A percentile compares a stretch with the other conserved stretches of the same genome.
phyloP scores from a whole-genome alignment of 2,888 invertebrate genomes.

The Apamea crenata region DNA sequence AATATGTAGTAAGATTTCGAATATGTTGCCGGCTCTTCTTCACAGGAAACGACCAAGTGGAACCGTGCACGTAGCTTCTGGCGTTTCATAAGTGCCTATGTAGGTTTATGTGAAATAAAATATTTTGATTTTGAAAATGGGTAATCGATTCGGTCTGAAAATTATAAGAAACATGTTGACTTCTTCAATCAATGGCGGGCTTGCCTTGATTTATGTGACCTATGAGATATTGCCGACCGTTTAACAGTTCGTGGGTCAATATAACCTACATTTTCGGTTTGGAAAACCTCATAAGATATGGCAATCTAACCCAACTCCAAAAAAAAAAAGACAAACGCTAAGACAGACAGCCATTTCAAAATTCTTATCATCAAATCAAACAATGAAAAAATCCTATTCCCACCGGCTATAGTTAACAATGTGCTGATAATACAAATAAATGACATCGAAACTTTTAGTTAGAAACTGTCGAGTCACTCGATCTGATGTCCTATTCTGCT shows the following conservation, averaged over 20 bases:
- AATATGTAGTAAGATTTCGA: not conserved
- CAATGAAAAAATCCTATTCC: conserved; percentile 23
- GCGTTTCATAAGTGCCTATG: not conserved
- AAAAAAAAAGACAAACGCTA: not conserved
- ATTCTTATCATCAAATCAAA: conserved; percentile 23
- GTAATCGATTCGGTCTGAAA: not conserved
- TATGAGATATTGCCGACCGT: not conserved
- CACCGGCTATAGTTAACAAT: conserved; percentile 30
- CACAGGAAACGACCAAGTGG: not conserved
- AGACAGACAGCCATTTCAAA: conserved; percentile 17
- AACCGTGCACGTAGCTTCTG: not conserved
- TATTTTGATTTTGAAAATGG: not conserved
- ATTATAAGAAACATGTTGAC: not conserved
- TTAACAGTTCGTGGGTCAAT: not conserved
- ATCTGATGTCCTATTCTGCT: conserved; percentile 62
- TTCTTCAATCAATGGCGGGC: not conserved
- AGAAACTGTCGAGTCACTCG: conserved; percentile 63
- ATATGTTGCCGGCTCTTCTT: not conserved
- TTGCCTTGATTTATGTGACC: not conserved
- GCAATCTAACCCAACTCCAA: not conserved
- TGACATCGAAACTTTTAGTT: conserved; percentile 28
- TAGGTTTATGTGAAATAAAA: not conserved
- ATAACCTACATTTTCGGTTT: not conserved
- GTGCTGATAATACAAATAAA: conserved; percentile 47
- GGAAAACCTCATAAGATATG: not conserved